Evolutionary conservation across 2,797 vertebrate species (phyloP).

Genomic region (Rhadinocentrus ornatus): DNA sequence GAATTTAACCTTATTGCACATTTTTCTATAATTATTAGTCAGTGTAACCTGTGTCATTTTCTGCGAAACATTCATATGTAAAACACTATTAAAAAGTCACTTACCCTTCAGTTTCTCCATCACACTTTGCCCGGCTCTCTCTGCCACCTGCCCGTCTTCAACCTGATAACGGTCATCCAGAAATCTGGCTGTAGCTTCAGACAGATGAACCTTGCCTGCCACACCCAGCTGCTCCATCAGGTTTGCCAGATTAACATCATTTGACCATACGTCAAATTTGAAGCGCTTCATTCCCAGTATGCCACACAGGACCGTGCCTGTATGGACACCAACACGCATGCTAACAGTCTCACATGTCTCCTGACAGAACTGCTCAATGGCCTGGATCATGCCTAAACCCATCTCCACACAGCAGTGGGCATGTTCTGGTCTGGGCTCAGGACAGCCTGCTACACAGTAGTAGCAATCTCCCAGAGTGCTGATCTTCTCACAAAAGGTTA

Average conservation of each 20-base stretch:
- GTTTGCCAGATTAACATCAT: slow-evolving; percentile 97
- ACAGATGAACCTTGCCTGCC: slow-evolving; percentile 95
- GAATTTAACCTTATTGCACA: not conserved
- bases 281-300: slow-evolving; percentile 97
- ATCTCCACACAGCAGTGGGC: slow-evolving; percentile 98
- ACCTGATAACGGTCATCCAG: slow-evolving; percentile 93
- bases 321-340: slow-evolving; percentile 97
- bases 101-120: slow-evolving; percentile 95
- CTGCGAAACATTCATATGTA: not conserved
- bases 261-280: slow-evolving; percentile 98
- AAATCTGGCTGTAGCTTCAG: slow-evolving; percentile 91
- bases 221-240: slow-evolving; percentile 98
- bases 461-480: slow-evolving; percentile 98
- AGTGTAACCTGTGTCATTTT: not conserved
- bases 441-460: slow-evolving; percentile 96
- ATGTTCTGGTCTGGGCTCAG: slow-evolving; percentile 91
- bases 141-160: slow-evolving; percentile 91
- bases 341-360: slow-evolving; percentile 95
- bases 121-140: slow-evolving; percentile 90
- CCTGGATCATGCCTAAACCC: slow-evolving; percentile 98
- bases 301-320: slow-evolving; percentile 94
- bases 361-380: slow-evolving; percentile 97
- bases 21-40: not conserved
- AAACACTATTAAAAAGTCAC: slow-evolving; percentile 9
- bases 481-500: slow-evolving; percentile 96